Base-by-base conservation (phyloP, 1,140 invertebrate species). In the Leguminivora glycinivorella region DNA sequence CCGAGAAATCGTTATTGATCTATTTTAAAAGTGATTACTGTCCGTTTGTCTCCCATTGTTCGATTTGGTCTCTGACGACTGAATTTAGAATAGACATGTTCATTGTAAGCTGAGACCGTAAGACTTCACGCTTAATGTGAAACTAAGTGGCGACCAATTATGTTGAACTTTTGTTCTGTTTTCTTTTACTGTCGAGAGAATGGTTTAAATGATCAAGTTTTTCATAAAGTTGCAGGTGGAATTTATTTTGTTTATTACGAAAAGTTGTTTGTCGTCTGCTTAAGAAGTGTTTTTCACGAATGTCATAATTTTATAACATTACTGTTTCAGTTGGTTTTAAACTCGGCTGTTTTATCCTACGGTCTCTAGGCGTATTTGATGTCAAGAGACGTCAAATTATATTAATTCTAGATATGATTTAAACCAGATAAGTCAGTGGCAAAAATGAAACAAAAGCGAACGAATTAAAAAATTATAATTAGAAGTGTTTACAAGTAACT, bases 11-110 rank as follows among this genome's bases (percentile, higher is more conserved):
- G 74, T 73, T 87, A 84, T 85, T 85, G 82, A 83, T 83, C 83
- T 87, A 87, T 84, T 81, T 84, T 81, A 76, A 82, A 82, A 83
- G 71, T 80, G 83, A 87, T 87, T 83, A 85, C 81, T 74, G 76
- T 75, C 73, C 74, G 72, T 82, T 81, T 78, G 76, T 83, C 77
- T 78, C 75, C 72, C 75, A 76, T 85, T 83, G 83, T 85, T 82
- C 72, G 70, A 69, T 82, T 82, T 76, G 73, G 67, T 75, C 69
- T 72, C 70, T 74, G 70, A 74, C 70, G 69, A 70, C 76, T 75
- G 70, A 78, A 74, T 72, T 56, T 72, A 76, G 75, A 78, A 77
- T 78, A 78, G 74, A 68, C 70, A 25, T 58, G 40, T 70, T 70
- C 70, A 69, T 75, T 73, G 74, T 74, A 70, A 78, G 70, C 70